Evolutionary conservation across 2,113 vertebrate species (phyloP), one percentile per base, ranked within the genome.

Genomic region (Scomber colias): DNA sequence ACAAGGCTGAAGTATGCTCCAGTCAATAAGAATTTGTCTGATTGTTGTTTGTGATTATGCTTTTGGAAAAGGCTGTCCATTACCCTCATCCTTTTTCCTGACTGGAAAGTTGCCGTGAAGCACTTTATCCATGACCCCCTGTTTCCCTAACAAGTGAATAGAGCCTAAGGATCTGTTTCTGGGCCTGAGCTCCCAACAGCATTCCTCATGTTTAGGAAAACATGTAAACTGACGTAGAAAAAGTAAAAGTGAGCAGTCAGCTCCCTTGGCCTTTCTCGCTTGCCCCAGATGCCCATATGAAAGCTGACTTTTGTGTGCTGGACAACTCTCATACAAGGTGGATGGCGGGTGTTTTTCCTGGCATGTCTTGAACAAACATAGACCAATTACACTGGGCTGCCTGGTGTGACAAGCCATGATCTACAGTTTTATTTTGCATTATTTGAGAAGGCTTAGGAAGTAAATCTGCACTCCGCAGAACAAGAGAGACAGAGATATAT

Each of bases 171-270:
- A 88, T 83, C 62, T 71, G 73, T 84, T 87, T 84, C 67, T 82
- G 81, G 82, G 76, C 84, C 84, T 59, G 73, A 61, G 70, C 79
- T 82, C 82, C 79, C 67, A 71, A 79, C 87, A 84, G 85, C 89
- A 91, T 92, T 92, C 89, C 92, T 86, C 68, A 45, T 88, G 87
- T 91, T 91, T 91, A 91, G 79, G 87, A 92, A 94, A 93, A 93
- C 92, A 92, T 87, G 82, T 81, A 83, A 89, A 90, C 64, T 91
- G 85, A 86, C 66, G 75, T 83, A 24, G 68, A 89, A 87, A 90
- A 91, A 86, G 68, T 85, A 77, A 87, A 93, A 92, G 86, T 91
- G 69, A 92, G 83, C 80, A 87, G 87, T 89, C 83, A 83, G 87
- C 79, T 82, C 87, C 76, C 85, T 89, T 88, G 88, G 91, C 90